Base-by-base conservation (phyloP, 2,797 vertebrate species). In the Schizothorax lantsangensis region DNA sequence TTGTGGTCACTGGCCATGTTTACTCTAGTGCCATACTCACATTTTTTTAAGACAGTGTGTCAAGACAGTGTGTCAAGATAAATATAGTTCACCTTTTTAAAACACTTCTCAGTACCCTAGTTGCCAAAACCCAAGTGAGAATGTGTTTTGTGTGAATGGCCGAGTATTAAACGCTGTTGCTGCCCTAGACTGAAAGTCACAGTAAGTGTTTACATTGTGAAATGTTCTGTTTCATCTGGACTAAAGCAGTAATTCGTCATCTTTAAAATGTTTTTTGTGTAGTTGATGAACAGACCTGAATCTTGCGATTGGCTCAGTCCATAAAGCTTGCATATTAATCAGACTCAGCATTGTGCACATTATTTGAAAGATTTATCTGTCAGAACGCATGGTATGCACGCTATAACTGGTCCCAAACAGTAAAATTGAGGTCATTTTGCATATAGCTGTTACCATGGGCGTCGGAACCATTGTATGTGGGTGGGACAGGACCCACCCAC, bases 1-100 rank as follows among this genome's bases (percentile, higher is more conserved):
- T 30, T 80, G 78, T 45, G 78, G 78, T 80, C 78, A 43, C 43
- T 30, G 38, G 57, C 8, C 54, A 64, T 43, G 74, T 38, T 78
- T 78, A 54, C 49, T 54, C 49, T 77, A 19, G 47, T 77, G 6
- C 43, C 21, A 17, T 73, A 47, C 26, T 26, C 14, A 1, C 43
- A 6, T 49, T 49, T 47, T 30, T 47, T 52, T 75, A 12, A 72
- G 26, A 54, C 49, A 1, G 49, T 23, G 69, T n/a, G 49, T 23
- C 49, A 49, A 36, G 17, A 54, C 49, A 1, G 47, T 23, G 69
- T n/a, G 49, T 23, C 49, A 49, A 36, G 30, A 54, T 77, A 36
- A 54, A 77, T 43, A 79, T 14, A 72, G 23, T 83, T 57, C n/a
- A 73, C n/a, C 1, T 43, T 83, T 57, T 72, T 26, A 43, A 54